Percentiles rank a stretch among this genome's conserved stretches.
These are phyloP conservation scores for Eulacestoma nigropectus DNA, from an alignment of 2,113 vertebrate species.

Conservation along the genomic window DNA sequence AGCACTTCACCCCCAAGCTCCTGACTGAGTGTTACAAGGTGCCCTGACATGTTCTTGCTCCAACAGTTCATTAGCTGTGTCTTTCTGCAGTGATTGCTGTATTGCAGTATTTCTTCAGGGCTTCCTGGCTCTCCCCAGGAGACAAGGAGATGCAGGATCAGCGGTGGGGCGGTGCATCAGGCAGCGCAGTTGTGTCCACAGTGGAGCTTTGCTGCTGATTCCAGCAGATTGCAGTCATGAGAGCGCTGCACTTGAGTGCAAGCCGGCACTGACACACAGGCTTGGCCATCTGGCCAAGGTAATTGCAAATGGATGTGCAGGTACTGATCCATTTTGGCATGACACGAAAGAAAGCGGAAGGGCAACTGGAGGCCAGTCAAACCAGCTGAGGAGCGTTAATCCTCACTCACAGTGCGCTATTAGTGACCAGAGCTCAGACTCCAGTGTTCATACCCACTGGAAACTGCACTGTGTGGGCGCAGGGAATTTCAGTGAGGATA, in stretches of 20 bases:
- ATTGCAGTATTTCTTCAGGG: neutral
- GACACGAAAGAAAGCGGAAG: neutral
- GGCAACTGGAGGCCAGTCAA: neutral
- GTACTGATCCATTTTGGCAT: neutral
- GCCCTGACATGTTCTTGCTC: neutral
- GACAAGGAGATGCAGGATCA: neutral
- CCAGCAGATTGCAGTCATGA: neutral
- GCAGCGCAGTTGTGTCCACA: neutral
- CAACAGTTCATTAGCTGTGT: neutral
- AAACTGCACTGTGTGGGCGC: neutral
- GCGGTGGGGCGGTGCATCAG: neutral
- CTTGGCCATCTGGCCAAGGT: neutral
- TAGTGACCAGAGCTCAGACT: neutral
- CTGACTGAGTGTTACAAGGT: neutral
- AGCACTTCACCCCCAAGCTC: neutral
- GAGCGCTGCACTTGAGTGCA: neutral
- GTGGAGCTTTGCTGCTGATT: neutral
- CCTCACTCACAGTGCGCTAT: rapidly evolving
- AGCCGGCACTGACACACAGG: neutral
- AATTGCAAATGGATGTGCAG: neutral
- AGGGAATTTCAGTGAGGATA: neutral
- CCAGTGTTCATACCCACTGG: neutral
- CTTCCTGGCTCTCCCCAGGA: neutral
- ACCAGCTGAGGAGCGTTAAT: neutral
- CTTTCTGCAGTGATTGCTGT: neutral